Base-by-base conservation (phyloP, 1,140 invertebrate genomes). In the Steinernema feltiae region DNA sequence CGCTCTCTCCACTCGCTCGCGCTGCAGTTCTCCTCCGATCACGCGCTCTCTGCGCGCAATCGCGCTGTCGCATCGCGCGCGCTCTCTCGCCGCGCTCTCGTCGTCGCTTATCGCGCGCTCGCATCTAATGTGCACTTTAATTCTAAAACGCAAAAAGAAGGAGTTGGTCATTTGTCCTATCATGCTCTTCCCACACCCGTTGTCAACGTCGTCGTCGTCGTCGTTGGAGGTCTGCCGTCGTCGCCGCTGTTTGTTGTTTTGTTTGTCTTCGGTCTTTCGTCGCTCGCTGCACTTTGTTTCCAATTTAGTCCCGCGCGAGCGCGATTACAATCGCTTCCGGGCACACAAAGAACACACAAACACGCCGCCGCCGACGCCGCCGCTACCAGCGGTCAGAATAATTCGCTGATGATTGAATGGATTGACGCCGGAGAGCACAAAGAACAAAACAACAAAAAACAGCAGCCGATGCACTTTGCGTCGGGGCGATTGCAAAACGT, bases 151-250 rank as follows among this genome's bases (percentile, higher is more conserved):
- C 53, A 63, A 63, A 63, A 63, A 63, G 53, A 63, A 12, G 53
- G 53, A 63, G 53, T 63, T 63, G 53, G 53, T 63, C 53, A 63
- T 63, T 63, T 63, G 53, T 63, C 53, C 53, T 63, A 63, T 63
- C 53, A 63, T 63, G 53, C 24, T 63, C 35, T 41, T 18, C 53
- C 53, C 53, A 27, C 41, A 46, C 41, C 7, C 41, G 41, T 12
- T n/a, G 41, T 12, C 41, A 46, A 12, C 41, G 41, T n/a, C 41
- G 41, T 12, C 41, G 41, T n/a, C n/a, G n/a, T n/a, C n/a, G n/a
- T n/a, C n/a, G n/a, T n/a, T n/a, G n/a, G n/a, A n/a, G n/a, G n/a
- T n/a, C n/a, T n/a, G n/a, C n/a, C n/a, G n/a, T n/a, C n/a, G n/a
- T n/a, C n/a, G 53, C 12, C 24, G 53, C 24, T 63, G 53, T 63